Conservation (phyloP, 2,888 invertebrate genomes). For the Isotomurus palustris region DNA sequence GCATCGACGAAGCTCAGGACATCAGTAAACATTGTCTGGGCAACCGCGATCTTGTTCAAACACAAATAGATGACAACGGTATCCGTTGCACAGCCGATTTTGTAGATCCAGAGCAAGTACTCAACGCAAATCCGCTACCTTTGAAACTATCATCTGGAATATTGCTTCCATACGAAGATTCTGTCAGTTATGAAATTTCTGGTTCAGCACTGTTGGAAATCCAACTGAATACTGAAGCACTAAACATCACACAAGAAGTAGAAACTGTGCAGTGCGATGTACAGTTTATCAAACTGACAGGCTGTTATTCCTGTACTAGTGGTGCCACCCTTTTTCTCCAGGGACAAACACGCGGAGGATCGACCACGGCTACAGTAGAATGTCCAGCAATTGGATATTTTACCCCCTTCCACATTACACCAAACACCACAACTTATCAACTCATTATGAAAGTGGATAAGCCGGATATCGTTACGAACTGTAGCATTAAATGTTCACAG, state of each 20-base stretch:
- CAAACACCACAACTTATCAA: not conserved
- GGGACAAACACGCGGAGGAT: not conserved
- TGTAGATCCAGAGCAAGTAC: slow-evolving; percentile 6
- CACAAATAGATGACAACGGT: not conserved
- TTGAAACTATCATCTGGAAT: slow-evolving; percentile 8
- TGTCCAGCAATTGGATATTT: slow-evolving; percentile 6
- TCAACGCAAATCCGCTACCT: slow-evolving; percentile 4
- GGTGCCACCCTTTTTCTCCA: slow-evolving; percentile 9
- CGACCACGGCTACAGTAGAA: slow-evolving; percentile 4
- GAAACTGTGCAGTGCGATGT: slow-evolving; percentile 1
- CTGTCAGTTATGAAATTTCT: slow-evolving; percentile 1
- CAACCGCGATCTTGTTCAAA: not conserved
- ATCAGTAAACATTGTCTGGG: not conserved
- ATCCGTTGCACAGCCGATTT: not conserved
- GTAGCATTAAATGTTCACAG: slow-evolving; percentile 2
- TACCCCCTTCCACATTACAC: slow-evolving; percentile 3
- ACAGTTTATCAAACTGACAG: slow-evolving; percentile 14
- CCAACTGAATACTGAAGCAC: too few species aligned
- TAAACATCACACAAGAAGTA: not conserved
- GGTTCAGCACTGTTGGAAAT: slow-evolving; percentile 14
- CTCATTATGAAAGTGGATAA: not conserved
- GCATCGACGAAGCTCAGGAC: not conserved
- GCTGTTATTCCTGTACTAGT: slow-evolving; percentile 12
- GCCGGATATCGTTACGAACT: not conserved
- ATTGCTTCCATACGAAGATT: not conserved